Conservation (phyloP, 2,888 invertebrate genomes). For the Teleiodes luculella region DNA sequence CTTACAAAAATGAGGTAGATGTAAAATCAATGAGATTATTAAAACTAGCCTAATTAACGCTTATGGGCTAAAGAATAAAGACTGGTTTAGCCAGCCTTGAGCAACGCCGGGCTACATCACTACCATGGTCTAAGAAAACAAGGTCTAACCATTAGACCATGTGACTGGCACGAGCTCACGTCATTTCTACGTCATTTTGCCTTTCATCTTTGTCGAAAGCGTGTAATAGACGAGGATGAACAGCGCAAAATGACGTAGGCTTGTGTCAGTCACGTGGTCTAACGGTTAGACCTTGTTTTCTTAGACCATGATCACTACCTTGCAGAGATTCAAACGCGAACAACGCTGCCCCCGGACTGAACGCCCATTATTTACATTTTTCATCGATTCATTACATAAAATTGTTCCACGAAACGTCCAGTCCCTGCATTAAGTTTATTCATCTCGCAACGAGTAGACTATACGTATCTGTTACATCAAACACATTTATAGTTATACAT, state of each 20-base stretch:
- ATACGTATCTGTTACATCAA: conserved; percentile 28
- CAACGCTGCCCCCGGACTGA: conserved; percentile 27
- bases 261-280: no score
- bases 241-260: no score
- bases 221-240: no score
- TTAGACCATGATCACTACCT: conserved; percentile 57
- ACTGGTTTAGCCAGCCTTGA: conserved; percentile 48
- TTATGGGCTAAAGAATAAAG: conserved; percentile 52
- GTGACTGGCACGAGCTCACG: no score
- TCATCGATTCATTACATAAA: conserved; percentile 27
- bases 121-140: no score
- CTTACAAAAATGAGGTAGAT: conserved; percentile 58
- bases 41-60: conserved; percentile 70
- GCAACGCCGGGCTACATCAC: conserved; percentile 58
- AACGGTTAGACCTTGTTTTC: no score
- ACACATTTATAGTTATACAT: conserved; percentile 38
- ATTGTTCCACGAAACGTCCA: conserved; percentile 33
- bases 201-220: no score
- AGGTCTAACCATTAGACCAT: no score
- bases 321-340: conserved; percentile 71
- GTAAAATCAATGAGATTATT: conserved; percentile 69
- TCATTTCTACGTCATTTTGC: no score
- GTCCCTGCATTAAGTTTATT: conserved; percentile 25
- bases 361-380: conserved; percentile 31
- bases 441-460: conserved; percentile 30